These are phyloP conservation scores for Cyphotilapia sp. DNA, from an alignment of 2,113 vertebrate species.

Conservation along the genomic window DNA sequence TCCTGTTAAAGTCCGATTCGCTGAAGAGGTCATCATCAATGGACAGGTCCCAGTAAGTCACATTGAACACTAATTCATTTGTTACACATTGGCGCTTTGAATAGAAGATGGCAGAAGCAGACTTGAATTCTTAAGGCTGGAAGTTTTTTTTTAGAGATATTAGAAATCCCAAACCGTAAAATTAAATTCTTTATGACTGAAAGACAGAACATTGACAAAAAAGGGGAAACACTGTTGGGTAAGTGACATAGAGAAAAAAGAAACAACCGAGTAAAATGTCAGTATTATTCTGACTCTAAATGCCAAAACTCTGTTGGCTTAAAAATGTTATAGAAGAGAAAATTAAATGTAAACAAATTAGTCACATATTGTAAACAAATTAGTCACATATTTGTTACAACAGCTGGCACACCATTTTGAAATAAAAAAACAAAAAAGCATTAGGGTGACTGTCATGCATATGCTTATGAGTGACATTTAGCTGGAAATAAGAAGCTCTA, in stretches of 20 bases:
- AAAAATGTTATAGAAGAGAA: not conserved
- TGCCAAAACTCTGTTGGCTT: not conserved
- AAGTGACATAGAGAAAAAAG: not conserved
- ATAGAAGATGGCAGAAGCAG: not conserved
- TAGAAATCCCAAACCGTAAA: not conserved
- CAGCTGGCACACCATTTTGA: not conserved
- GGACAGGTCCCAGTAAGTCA: slow-evolving; percentile 94
- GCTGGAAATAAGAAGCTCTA: not conserved
- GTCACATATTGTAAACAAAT: not conserved
- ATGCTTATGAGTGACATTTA: not conserved
- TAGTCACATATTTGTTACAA: not conserved
- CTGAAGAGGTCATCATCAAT: slow-evolving; percentile 97
- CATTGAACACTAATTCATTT: not conserved
- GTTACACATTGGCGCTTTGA: not conserved
- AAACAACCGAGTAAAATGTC: not conserved
- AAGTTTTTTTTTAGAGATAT: not conserved
- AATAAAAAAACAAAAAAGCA: not conserved
- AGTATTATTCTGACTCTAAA: not conserved
- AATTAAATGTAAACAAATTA: not conserved
- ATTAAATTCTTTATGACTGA: not conserved
- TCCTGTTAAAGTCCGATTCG: slow-evolving; percentile 96
- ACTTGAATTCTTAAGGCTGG: not conserved
- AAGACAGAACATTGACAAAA: not conserved
- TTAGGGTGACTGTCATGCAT: not conserved
- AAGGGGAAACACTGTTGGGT: not conserved